These are phyloP conservation scores for Cinara cedri DNA, from an alignment of 2,888 invertebrate species.

Conservation along the genomic window DNA sequence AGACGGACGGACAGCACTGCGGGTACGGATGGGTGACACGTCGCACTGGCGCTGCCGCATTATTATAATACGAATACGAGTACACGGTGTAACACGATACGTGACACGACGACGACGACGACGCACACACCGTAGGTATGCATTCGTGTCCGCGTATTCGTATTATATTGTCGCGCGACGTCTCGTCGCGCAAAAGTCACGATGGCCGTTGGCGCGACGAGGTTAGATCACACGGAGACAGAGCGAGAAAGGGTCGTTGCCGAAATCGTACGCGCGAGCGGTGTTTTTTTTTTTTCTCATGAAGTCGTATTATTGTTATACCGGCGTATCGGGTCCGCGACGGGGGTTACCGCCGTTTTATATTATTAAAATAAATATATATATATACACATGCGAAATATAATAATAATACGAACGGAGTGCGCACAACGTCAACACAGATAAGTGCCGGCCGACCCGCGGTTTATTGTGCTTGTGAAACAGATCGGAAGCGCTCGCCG, in stretches of 20 bases:
- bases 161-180: not conserved
- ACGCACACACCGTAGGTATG: not conserved
- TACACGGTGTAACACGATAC: slow-evolving; percentile 43
- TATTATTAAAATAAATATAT: no score
- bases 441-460: slow-evolving; percentile 52
- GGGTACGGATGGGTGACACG: slow-evolving; percentile 16
- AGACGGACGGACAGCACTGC: slow-evolving; percentile 37
- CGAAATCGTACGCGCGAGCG: not conserved
- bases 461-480: slow-evolving; percentile 56
- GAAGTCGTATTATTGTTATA: slow-evolving; percentile 25
- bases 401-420: no score
- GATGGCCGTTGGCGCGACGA: slow-evolving; percentile 21
- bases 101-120: not conserved
- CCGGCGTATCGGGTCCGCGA: slow-evolving; percentile 1
- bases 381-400: not conserved
- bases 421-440: slow-evolving; percentile 51
- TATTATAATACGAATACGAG: not conserved
- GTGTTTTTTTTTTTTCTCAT: slow-evolving; percentile 39
- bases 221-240: slow-evolving; percentile 16
- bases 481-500: slow-evolving; percentile 54
- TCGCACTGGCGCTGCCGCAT: not conserved
- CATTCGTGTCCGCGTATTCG: no score
- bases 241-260: not conserved
- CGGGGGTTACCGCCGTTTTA: not conserved
- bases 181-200: slow-evolving; percentile 2